Evolutionary conservation across 2,113 vertebrate genomes (phyloP), one percentile per base, ranked within the genome.

Genomic region (Eira barbara): DNA sequence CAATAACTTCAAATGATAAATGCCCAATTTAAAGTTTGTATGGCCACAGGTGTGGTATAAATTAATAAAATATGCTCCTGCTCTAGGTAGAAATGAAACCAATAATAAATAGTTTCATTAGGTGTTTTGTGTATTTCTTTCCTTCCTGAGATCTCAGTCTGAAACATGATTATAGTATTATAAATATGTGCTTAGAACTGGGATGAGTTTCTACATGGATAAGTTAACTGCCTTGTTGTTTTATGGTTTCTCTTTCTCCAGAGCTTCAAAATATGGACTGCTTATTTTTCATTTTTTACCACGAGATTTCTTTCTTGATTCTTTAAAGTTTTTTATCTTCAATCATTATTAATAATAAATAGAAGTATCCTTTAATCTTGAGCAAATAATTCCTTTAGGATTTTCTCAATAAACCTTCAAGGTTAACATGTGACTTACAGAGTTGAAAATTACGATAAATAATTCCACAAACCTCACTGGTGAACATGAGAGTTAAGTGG

Each of bases 391-490:
- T 65, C n/a, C 84, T 97, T 83, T 17, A 67, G 45, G 3, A 57
- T 8, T 76, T 25, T 69, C 31, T 83, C 76, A 91, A n/a, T 36
- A 90, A 95, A 78, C n/a, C 6, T 42, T 92, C 47, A 59, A 61
- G 1, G 2, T 76, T 92, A 42, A 59, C 42, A 85, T 42, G 18
- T 92, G 55, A 34, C 20, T 82, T 84, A 1, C 4, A 65, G 8
- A 87, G 20, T 65, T 89, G 74, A 74, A 80, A 91, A 84, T 65
- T 83, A 87, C 71, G 52, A 73, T 94, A 59, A 94, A 94, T 55
- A 79, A 55, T 47, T 57, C 12, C 57, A 39, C 55, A 65, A 47
- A 73, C 25, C 63, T 69, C 63, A 89, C 55, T 80, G 49, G 25
- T 92, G 27, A 71, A 69, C 18, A 74, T 15, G 14, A 74, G 34